phyloP scores from a whole-genome alignment of 2,888 invertebrate species.

The Caenorhabditis afra region DNA sequence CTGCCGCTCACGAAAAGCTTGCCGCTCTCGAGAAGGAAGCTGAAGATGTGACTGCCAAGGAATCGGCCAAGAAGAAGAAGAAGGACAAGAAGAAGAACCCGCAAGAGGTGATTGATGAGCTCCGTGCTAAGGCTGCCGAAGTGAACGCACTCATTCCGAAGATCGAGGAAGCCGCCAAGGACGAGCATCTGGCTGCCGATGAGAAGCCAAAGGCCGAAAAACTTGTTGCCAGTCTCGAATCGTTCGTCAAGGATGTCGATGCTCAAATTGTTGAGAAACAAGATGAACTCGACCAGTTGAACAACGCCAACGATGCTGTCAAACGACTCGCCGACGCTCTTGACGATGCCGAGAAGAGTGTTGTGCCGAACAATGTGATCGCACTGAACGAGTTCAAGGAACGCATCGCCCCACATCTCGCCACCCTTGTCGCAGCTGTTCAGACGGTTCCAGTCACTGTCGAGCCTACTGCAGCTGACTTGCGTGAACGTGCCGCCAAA shows the following conservation, averaged over 20 bases:
- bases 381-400: conserved; percentile 55
- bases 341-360: conserved; percentile 50
- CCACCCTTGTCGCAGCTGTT: conserved; percentile 42
- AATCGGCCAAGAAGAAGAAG: conserved; percentile 55
- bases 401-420: conserved; percentile 42
- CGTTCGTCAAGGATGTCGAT: conserved; percentile 52
- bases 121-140: conserved; percentile 46
- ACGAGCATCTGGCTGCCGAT: conserved; percentile 53
- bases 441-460: conserved; percentile 37
- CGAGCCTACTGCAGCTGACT: conserved; percentile 23
- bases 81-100: conserved; percentile 61
- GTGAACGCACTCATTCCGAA: conserved; percentile 56
- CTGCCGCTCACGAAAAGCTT: conserved; percentile 14
- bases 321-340: conserved; percentile 60
- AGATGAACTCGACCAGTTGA: conserved; percentile 51
- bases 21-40: conserved; percentile 50
- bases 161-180: conserved; percentile 61
- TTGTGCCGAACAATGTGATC: conserved; percentile 33
- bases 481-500: conserved; percentile 43
- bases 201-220: conserved; percentile 57
- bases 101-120: conserved; percentile 47
- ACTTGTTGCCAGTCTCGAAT: conserved; percentile 34
- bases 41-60: conserved; percentile 46
- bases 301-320: conserved; percentile 54
- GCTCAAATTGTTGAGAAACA: conserved; percentile 47